Percentiles rank a stretch among this genome's conserved stretches.
phyloP scores from a whole-genome alignment of 1,140 invertebrate species.

The Drosophila seguyi region DNA sequence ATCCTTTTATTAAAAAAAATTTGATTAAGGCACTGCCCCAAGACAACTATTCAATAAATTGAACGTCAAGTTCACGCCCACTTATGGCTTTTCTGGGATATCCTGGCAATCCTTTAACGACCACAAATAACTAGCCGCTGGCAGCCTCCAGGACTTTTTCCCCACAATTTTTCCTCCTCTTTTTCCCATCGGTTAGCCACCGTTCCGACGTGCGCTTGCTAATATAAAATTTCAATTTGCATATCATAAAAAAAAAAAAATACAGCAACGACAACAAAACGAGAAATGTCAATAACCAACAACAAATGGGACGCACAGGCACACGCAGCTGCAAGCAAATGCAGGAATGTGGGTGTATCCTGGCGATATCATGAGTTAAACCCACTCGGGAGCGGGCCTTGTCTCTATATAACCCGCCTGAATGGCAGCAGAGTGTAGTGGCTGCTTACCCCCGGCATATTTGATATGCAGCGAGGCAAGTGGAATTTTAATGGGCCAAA shows the following conservation, averaged over 20 bases:
- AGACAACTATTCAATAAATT: neutral
- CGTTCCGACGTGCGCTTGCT: constrained; percentile 55
- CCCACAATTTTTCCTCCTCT: constrained; percentile 7
- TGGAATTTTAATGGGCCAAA: constrained; percentile 83
- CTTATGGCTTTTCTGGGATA: constrained; percentile 14
- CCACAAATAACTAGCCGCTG: constrained; percentile 67
- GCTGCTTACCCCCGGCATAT: constrained; percentile 66
- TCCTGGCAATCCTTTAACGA: constrained; percentile 34
- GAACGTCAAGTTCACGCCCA: too few relatives aligned
- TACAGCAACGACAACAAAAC: neutral
- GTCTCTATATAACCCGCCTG: constrained; percentile 10
- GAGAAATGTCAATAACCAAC: constrained; percentile 71
- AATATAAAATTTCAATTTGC: constrained; percentile 84
- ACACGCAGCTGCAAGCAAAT: constrained; percentile 32
- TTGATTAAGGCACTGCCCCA: too few relatives aligned
- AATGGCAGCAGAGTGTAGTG: constrained; percentile 9
- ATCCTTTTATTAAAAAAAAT: neutral
- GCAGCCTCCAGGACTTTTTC: constrained; percentile 11
- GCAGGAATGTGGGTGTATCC: constrained; percentile 27
- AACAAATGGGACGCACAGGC: constrained; percentile 61
- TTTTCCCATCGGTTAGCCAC: constrained; percentile 47
- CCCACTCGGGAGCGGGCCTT: constrained; percentile 41
- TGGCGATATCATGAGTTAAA: constrained; percentile 45
- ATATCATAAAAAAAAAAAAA: constrained; percentile 64
- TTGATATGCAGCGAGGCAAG: constrained; percentile 81